Evolutionary conservation across 2,797 vertebrate species (phyloP).

Genomic region (Nasua narica): DNA sequence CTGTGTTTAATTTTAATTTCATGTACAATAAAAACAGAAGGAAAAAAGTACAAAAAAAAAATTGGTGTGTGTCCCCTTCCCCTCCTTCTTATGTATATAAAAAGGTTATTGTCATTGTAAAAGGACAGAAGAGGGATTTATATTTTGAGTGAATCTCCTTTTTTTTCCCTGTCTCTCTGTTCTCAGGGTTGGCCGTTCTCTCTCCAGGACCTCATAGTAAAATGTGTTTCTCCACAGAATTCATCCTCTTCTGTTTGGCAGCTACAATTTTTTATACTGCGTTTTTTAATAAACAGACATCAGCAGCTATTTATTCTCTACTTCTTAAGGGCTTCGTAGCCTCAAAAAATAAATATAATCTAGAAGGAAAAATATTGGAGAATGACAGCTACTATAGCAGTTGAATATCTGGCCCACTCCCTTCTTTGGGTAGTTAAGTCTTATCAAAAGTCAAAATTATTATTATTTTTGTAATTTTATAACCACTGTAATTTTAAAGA

Average conservation of each 20-base stretch:
- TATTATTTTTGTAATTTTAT: conserved; percentile 21
- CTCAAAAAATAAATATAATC: background rate
- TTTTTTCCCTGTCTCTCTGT: background rate
- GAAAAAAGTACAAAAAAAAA: background rate
- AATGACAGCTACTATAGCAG: background rate
- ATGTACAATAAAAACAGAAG: conserved; percentile 14
- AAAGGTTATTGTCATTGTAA: background rate
- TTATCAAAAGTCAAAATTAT: conserved; percentile 7
- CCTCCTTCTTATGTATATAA: background rate
- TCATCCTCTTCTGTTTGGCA: conserved; percentile 4
- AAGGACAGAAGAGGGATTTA: background rate
- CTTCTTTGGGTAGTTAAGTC: background rate
- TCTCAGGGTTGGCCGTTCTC: background rate
- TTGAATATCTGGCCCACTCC: background rate
- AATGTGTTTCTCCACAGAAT: conserved; percentile 14
- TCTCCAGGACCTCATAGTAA: background rate
- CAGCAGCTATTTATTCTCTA: background rate
- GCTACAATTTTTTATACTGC: conserved; percentile 32
- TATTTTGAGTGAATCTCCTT: conserved; percentile 4
- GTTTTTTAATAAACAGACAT: conserved; percentile 24
- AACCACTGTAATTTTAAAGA: background rate
- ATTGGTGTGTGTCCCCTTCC: background rate
- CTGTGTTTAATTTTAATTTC: conserved; percentile 62
- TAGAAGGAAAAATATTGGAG: background rate
- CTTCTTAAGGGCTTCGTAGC: background rate